Conservation (phyloP, 2,113 vertebrate species). For the Brachionichthys hirsutus region DNA sequence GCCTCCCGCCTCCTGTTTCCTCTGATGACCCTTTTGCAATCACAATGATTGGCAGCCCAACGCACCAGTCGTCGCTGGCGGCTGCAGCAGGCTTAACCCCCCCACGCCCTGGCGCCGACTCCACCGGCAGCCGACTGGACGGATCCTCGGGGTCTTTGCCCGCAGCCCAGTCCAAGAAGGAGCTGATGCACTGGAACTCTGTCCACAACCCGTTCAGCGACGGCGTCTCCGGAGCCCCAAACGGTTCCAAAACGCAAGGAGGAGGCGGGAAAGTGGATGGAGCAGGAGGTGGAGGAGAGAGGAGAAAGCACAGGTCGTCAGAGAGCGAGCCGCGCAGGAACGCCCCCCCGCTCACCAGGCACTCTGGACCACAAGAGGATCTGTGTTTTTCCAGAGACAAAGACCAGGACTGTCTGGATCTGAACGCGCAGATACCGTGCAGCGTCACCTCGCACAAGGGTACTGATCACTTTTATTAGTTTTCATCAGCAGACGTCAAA, state of each 20-base stretch:
- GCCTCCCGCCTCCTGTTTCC: conserved; percentile 65
- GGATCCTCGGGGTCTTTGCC: conserved; percentile 40
- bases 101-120: conserved; percentile 2
- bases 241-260: conserved; percentile 47
- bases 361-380: conserved; percentile 79
- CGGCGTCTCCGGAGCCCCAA: not conserved
- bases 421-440: conserved; percentile 55
- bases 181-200: conserved; percentile 74
- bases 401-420: conserved; percentile 76
- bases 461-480: conserved; percentile 5
- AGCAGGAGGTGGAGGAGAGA: conserved; percentile 40
- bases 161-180: conserved; percentile 63
- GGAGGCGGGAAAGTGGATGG: conserved; percentile 38
- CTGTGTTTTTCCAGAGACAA: conserved; percentile 79
- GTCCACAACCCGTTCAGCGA: conserved; percentile 79
- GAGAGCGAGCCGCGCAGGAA: conserved; percentile 72
- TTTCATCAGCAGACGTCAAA: too few relatives aligned
- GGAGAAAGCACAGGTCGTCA: conserved; percentile 62
- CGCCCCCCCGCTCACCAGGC: conserved; percentile 73
- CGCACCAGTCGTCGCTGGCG: conserved; percentile 73
- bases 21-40: conserved; percentile 79
- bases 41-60: conserved; percentile 81
- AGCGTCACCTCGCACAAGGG: conserved; percentile 55
- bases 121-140: conserved; percentile 24
- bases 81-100: conserved; percentile 40